These are phyloP conservation scores for Xenopus petersii DNA, from an alignment of 2,797 vertebrate genomes.

Conservation along the genomic window DNA sequence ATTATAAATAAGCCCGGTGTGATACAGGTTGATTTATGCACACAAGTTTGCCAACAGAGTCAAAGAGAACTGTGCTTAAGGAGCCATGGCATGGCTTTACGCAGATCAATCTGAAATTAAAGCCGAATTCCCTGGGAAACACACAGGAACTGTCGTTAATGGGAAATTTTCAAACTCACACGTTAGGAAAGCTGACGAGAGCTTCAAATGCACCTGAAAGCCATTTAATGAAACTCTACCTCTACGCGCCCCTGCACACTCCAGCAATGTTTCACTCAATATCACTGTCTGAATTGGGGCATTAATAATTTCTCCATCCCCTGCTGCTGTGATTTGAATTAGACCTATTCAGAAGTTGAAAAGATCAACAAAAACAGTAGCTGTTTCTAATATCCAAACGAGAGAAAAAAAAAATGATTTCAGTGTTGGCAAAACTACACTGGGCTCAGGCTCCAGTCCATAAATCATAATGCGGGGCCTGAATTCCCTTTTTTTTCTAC, in stretches of 20 bases:
- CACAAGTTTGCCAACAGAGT: not conserved
- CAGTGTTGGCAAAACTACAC: slow-evolving; percentile 71
- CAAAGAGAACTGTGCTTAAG: not conserved
- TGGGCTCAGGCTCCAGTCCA: slow-evolving; percentile 69
- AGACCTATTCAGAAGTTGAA: slow-evolving; percentile 73
- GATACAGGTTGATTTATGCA: not conserved
- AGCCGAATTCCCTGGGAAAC: slow-evolving; percentile 4
- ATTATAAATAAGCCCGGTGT: no score
- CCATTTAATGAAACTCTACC: slow-evolving; percentile 71
- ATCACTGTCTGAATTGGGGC: slow-evolving; percentile 72
- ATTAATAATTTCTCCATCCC: slow-evolving; percentile 72
- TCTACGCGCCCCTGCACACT: slow-evolving; percentile 54
- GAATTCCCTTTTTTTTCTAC: slow-evolving; percentile 68
- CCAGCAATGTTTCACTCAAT: slow-evolving; percentile 68
- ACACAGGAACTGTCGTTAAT: slow-evolving; percentile 1
- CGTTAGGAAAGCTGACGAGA: slow-evolving; percentile 56
- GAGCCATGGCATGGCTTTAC: not conserved
- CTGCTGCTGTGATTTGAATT: slow-evolving; percentile 75
- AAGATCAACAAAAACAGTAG: slow-evolving; percentile 81
- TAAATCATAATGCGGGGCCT: slow-evolving; percentile 74
- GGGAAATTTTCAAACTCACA: slow-evolving; percentile 14
- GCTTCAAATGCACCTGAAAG: slow-evolving; percentile 71
- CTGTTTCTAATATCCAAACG: slow-evolving; percentile 75
- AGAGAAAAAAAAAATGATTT: slow-evolving; percentile 50
- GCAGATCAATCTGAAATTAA: slow-evolving; percentile 17